phyloP scores from a whole-genome alignment of 2,113 vertebrate genomes.

The Quiscalus mexicanus region DNA sequence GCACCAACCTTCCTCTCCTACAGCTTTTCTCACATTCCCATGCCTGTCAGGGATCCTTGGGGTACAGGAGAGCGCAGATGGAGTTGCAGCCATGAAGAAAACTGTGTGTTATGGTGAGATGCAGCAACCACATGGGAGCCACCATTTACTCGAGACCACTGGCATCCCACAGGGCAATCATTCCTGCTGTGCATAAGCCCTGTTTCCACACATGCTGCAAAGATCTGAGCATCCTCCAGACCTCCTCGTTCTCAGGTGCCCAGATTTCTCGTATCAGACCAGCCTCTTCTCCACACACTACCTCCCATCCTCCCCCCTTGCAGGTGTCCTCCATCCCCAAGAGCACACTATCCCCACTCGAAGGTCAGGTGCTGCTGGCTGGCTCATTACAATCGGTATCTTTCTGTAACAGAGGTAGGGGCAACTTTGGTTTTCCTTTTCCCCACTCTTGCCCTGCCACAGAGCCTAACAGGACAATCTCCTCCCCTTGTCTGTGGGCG shows the following conservation, averaged over 20 bases:
- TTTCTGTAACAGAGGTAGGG: not conserved
- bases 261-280: not conserved
- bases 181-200: rapidly evolving
- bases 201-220: not conserved
- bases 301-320: not conserved
- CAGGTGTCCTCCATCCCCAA: not conserved
- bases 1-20: not conserved
- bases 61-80: not conserved
- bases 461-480: not conserved
- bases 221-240: not conserved
- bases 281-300: not conserved
- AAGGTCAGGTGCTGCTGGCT: not conserved
- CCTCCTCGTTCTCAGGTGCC: not conserved
- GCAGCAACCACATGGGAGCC: not conserved
- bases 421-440: not conserved
- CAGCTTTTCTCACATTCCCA: not conserved
- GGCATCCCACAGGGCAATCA: not conserved
- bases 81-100: not conserved
- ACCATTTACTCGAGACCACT: not conserved
- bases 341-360: rapidly evolving
- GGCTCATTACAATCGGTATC: not conserved
- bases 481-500: not conserved
- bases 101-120: not conserved
- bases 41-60: not conserved
- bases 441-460: not conserved